Evolutionary conservation across 2,113 vertebrate species (phyloP).

Genomic region (cattle (Bos taurus)): ARS-UCD2.0 NC_037339.1:79064001-79064500

Average conservation of each 20-base stretch:
- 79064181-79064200: constrained; percentile 44
- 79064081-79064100: neutral
- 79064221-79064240: neutral
- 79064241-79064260: neutral
- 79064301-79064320: neutral
- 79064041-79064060: neutral
- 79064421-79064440: neutral
- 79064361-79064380: neutral
- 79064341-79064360: neutral
- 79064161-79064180: constrained; percentile 49
- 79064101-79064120: neutral
- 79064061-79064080: neutral
- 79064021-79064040: neutral
- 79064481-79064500: neutral
- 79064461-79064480: neutral
- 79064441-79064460: neutral
- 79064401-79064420: neutral
- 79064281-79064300: neutral
- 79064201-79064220: constrained; percentile 2
- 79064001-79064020: neutral
- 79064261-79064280: neutral
- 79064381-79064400: neutral
- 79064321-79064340: neutral
- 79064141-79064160: constrained; percentile 44
- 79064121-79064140: neutral